Percentiles rank a stretch among this genome's conserved stretches.
These are phyloP conservation scores for Xiphydria camelus DNA, from an alignment of 2,888 invertebrate genomes.

Conservation along the genomic window DNA sequence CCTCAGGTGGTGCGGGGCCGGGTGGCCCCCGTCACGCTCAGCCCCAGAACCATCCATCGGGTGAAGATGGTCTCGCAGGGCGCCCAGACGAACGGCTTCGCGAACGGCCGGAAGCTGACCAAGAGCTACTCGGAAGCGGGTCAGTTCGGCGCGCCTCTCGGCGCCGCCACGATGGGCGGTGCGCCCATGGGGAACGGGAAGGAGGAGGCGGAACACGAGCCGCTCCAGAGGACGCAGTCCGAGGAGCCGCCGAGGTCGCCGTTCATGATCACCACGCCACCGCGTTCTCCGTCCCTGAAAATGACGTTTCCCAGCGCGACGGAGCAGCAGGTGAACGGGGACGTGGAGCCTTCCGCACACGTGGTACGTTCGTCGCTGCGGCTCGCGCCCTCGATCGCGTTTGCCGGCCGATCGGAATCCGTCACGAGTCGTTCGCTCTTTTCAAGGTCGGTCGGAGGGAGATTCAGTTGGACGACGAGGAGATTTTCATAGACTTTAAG, in stretches of 20 bases:
- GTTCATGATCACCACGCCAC: constrained; percentile 65
- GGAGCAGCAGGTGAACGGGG: constrained; percentile 34
- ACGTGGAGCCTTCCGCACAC: constrained; percentile 20
- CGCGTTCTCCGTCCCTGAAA: constrained; percentile 33
- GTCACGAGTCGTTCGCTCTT: too few species aligned
- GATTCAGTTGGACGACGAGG: constrained; percentile 70
- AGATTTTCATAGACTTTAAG: constrained; percentile 87
- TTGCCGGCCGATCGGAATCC: too few species aligned
- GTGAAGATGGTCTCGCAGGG: constrained; percentile 89
- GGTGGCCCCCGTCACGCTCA: constrained; percentile 65
- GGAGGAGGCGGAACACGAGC: constrained; percentile 68
- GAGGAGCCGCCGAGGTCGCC: constrained; percentile 83
- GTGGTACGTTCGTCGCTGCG: background rate
- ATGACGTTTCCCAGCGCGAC: background rate
- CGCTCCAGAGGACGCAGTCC: constrained; percentile 80
- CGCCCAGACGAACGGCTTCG: constrained; percentile 83
- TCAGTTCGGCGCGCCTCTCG: constrained; percentile 52
- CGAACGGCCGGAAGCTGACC: constrained; percentile 75
- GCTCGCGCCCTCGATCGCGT: too few species aligned
- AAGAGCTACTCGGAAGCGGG: constrained; percentile 84
- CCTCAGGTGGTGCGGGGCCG: constrained; percentile 64
- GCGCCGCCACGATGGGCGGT: constrained; percentile 30
- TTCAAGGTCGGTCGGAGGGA: constrained; percentile 22
- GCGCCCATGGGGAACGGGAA: constrained; percentile 22
- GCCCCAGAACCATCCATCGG: constrained; percentile 82